Evolutionary conservation across 2,113 vertebrate genomes (phyloP).

Genomic region (Panthera leo): DNA sequence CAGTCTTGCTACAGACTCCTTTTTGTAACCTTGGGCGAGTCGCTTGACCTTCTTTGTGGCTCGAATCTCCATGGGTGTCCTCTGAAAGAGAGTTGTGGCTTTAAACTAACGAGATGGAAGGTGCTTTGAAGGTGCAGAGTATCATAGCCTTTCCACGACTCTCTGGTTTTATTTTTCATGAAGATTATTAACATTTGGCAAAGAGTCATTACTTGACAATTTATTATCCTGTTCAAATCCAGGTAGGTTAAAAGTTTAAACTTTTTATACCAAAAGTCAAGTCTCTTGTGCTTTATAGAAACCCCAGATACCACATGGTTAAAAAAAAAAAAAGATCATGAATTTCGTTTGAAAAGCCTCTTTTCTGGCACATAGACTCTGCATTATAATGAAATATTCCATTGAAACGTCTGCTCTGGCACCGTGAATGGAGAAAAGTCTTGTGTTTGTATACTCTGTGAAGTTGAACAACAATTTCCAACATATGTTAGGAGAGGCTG

Average conservation of each 20-base stretch:
- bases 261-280: conserved; percentile 74
- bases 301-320: conserved; percentile 65
- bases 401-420: conserved; percentile 75
- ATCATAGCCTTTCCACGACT: conserved; percentile 20
- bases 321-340: conserved; percentile 39
- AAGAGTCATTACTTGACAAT: conserved; percentile 72
- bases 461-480: conserved; percentile 77
- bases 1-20: not conserved
- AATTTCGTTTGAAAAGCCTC: conserved; percentile 75
- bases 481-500: conserved; percentile 79
- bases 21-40: conserved; percentile 31
- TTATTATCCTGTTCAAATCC: conserved; percentile 75
- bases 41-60: not conserved
- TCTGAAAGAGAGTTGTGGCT: not conserved
- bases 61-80: not conserved
- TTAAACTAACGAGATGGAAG: not conserved
- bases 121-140: not conserved
- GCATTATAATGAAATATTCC: conserved; percentile 74
- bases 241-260: conserved; percentile 80
- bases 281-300: conserved; percentile 66
- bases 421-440: conserved; percentile 55
- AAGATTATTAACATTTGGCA: conserved; percentile 78
- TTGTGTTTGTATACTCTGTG: conserved; percentile 73
- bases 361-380: conserved; percentile 69
- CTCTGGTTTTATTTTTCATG: conserved; percentile 59